A percentile compares a stretch with the other conserved stretches of the same genome.
phyloP scores from a whole-genome alignment of 2,797 vertebrate species.

The Alauda arvensis region DNA sequence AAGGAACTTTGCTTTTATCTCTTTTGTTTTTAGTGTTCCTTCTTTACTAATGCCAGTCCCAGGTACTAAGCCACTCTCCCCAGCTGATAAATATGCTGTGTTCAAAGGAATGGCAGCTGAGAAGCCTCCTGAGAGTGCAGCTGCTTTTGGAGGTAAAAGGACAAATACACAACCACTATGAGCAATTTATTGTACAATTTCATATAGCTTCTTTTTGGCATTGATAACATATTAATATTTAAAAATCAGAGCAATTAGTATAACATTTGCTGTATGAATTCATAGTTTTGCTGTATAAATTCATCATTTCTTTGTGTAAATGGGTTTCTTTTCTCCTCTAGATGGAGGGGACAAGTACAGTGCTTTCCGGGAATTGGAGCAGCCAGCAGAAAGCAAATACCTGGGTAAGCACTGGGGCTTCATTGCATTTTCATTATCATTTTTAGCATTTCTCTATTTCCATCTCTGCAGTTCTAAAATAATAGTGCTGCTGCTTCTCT shows the following conservation, averaged over 20 bases:
- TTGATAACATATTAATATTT: not conserved
- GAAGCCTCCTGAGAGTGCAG: slow-evolving; percentile 78
- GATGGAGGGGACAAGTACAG: slow-evolving; percentile 94
- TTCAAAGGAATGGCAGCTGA: slow-evolving; percentile 92
- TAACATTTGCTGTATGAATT: not conserved
- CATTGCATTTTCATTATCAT: not conserved
- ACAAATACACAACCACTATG: not conserved
- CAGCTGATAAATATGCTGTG: slow-evolving; percentile 91
- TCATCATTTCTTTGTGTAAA: not conserved
- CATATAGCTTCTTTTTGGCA: not conserved
- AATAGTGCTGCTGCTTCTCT: not conserved
- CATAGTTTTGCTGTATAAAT: not conserved
- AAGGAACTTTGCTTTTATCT: slow-evolving; percentile 43
- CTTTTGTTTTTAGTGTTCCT: slow-evolving; percentile 74
- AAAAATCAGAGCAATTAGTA: not conserved
- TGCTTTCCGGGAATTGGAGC: slow-evolving; percentile 91
- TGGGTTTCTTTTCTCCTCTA: slow-evolving; percentile 62
- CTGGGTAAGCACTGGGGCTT: slow-evolving; percentile 76
- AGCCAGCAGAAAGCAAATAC: slow-evolving; percentile 84
- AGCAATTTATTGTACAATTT: not conserved
- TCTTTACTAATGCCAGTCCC: slow-evolving; percentile 90
- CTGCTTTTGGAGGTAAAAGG: slow-evolving; percentile 83
- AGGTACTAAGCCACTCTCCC: slow-evolving; percentile 75
- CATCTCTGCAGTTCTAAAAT: not conserved
- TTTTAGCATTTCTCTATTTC: not conserved